These are phyloP conservation scores for Diprion similis DNA, from an alignment of 1,140 invertebrate species.

Conservation along the genomic window DNA sequence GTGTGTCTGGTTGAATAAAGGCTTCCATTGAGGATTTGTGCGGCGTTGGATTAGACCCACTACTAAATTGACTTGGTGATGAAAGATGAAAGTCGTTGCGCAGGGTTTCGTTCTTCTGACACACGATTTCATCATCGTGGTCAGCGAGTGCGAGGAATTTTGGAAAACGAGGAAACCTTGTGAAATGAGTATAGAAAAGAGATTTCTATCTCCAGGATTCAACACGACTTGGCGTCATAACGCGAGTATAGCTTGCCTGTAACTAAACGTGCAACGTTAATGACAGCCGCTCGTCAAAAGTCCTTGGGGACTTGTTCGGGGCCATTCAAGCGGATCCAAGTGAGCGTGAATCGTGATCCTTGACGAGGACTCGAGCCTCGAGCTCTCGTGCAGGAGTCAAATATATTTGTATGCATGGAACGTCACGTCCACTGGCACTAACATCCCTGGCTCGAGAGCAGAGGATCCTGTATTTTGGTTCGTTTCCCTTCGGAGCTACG, in stretches of 20 bases:
- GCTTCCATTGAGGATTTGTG: neutral
- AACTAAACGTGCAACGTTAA: neutral
- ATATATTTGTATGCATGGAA: conserved; percentile 4
- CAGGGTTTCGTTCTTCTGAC: too few relatives aligned
- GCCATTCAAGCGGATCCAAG: too few relatives aligned
- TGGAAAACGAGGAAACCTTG: too few relatives aligned
- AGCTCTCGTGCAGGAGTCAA: neutral
- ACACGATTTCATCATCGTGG: too few relatives aligned
- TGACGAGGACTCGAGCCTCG: neutral
- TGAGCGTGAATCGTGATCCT: neutral
- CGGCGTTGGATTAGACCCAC: neutral
- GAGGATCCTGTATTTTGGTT: too few relatives aligned
- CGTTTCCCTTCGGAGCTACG: too few relatives aligned
- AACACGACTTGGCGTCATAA: too few relatives aligned
- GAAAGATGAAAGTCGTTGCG: neutral
- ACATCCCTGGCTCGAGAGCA: too few relatives aligned
- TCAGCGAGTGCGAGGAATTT: too few relatives aligned
- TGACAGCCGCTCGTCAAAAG: neutral
- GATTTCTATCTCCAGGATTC: too few relatives aligned
- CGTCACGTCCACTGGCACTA: neutral
- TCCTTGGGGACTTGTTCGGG: neutral
- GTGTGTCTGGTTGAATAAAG: neutral
- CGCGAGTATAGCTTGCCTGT: too few relatives aligned
- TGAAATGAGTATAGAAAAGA: too few relatives aligned
- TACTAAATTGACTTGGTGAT: neutral